A percentile compares a stretch with the other conserved stretches of the same genome.
phyloP scores from a whole-genome alignment of 2,888 invertebrate species.

The Nemoura dubitans region DNA sequence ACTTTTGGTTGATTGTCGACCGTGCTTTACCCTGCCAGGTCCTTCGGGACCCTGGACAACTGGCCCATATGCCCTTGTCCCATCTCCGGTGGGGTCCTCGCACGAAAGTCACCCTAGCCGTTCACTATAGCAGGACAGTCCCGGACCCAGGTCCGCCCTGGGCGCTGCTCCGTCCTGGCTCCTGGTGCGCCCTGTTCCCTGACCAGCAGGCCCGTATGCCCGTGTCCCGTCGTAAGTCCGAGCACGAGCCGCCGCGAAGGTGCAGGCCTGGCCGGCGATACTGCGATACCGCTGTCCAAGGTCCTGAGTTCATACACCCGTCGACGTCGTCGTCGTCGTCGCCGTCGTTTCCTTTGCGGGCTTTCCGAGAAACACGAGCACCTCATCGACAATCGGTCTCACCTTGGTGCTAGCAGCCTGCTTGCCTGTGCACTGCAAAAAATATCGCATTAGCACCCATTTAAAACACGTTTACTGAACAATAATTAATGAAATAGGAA shows the following conservation, averaged over 20 bases:
- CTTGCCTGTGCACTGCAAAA: not conserved
- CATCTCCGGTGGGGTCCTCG: not conserved
- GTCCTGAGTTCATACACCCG: conserved; percentile 47
- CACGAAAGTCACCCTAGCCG: no score
- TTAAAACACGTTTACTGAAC: conserved; percentile 39
- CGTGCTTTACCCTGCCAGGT: not conserved
- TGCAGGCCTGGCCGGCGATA: not conserved
- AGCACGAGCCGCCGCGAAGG: not conserved
- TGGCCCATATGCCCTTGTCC: not conserved
- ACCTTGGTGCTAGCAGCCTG: conserved; percentile 17
- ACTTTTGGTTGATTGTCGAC: not conserved
- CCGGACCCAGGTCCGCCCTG: no score
- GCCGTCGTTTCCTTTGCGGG: conserved; percentile 40
- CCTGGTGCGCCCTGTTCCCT: no score
- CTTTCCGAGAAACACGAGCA: conserved; percentile 41
- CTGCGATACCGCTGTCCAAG: conserved; percentile 39
- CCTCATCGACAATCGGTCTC: conserved; percentile 20
- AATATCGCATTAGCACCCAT: conserved; percentile 14
- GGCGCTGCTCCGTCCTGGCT: no score
- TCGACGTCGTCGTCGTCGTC: conserved; percentile 16
- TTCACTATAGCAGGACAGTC: no score
- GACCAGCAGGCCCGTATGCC: not conserved
- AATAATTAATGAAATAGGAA: conserved; percentile 38
- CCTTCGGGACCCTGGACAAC: not conserved
- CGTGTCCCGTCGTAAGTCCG: not conserved